phyloP scores from a whole-genome alignment of 2,797 vertebrate genomes.

The Novumbra hubbsi region DNA sequence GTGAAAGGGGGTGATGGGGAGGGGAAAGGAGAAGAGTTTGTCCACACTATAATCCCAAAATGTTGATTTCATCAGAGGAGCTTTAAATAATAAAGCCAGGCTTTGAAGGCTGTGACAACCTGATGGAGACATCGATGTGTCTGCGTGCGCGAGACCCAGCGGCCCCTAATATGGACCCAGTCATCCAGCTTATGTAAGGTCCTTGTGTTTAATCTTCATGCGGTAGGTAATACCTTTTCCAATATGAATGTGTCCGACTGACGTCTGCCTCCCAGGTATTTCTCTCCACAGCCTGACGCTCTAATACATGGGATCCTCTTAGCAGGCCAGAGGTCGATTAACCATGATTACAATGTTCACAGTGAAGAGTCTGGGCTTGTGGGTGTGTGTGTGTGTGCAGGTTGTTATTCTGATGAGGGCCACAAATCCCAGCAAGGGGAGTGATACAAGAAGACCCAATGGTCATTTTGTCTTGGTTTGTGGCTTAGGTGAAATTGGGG shows the following conservation, averaged over 20 bases:
- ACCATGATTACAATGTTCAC: conserved; percentile 46
- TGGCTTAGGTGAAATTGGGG: too few species aligned
- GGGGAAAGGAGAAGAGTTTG: conserved; percentile 18
- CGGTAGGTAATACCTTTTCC: conserved; percentile 50
- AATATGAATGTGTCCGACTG: conserved; percentile 49
- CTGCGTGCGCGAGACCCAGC: not conserved
- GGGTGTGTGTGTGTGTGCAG: too few species aligned
- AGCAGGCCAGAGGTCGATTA: conserved; percentile 49
- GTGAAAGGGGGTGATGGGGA: not conserved
- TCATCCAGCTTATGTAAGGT: conserved; percentile 40
- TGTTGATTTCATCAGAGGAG: conserved; percentile 5
- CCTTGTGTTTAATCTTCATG: conserved; percentile 42
- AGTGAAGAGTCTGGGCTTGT: conserved; percentile 14
- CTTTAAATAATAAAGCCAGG: conserved; percentile 10
- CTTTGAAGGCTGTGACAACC: conserved; percentile 9
- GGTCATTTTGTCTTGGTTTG: too few species aligned
- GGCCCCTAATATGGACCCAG: conserved; percentile 2
- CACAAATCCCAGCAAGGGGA: too few species aligned
- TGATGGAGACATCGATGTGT: not conserved
- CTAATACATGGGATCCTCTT: conserved; percentile 63
- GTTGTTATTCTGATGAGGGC: too few species aligned
- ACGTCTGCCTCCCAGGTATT: conserved; percentile 39
- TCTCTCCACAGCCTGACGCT: conserved; percentile 26
- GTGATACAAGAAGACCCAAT: too few species aligned
- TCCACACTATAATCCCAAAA: conserved; percentile 10